Evolutionary conservation across 2,888 invertebrate species (phyloP), one percentile per base, ranked within the genome.

Genomic region (Orgyia antiqua): DNA sequence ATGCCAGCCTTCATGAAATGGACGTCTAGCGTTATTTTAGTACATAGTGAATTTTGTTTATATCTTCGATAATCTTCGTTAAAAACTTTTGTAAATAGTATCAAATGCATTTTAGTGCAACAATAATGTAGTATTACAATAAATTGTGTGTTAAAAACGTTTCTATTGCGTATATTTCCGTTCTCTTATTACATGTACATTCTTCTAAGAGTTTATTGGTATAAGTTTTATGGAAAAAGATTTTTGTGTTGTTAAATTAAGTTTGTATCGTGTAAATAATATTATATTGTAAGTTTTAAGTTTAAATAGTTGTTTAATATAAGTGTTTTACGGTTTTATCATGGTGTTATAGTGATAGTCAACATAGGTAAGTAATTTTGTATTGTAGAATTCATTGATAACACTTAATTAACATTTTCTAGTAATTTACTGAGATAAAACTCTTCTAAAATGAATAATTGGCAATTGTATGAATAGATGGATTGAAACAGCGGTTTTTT

Each of bases 31-130:
- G 67, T 67, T 72, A 49, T 32, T 71, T 67, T 62, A 63, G 60
- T 46, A 67, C 61, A 68, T 71, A 63, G 72, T 74, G 68, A 65
- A 68, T 74, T 79, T 83, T 86, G 86, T 86, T 86, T 86, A 84
- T 82, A 86, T 80, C 75, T 69, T 58, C 82, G 78, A 67, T 63
- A 76, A 82, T 79, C 79, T 72, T 69, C 73, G 62, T 66, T 60
- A 58, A 68, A 84, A 84, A 86, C 83, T 84, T 86, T 86, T 84
- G 61, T 65, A 76, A 76, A 67, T 63, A 76, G 66, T 82, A 80
- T 80, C 66, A 75, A 76, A 82, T 70, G 64, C 63, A 50, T 54
- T 67, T 58, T 53, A 52, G 55, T 55, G 45, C 64, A 60, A 58
- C 55, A 68, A 77, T 62, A 54, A 80, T 79, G 76, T 80, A 76